Evolutionary conservation across 2,888 invertebrate genomes (phyloP), one percentile per base, ranked within the genome.

Genomic region (Pammene fasciana): DNA sequence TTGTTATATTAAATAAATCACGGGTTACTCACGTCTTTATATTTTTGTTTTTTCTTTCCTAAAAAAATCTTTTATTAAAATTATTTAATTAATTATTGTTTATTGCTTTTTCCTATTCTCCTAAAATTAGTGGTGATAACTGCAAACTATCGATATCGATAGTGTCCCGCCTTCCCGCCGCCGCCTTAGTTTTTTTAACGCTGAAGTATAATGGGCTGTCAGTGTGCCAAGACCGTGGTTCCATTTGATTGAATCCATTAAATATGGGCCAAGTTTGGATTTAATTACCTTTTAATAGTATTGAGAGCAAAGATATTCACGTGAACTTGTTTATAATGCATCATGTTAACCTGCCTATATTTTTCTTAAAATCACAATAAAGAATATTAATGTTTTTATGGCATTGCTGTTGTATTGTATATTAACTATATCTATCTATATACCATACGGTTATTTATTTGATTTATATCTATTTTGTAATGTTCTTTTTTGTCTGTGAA

Each of bases 181-280:
- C n/a, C n/a, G n/a, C n/a, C 43, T 73, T 73, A 74, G 73, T 75
- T 74, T 74, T 74, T 74, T 73, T 76, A 74, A 73, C 73, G 14
- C 71, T 71, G 74, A 72, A 75, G 73, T 56, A 52, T 70, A 73
- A 74, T 73, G 75, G 38, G 62, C 50, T 52, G 62, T 41, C 50
- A 18, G 41, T 50, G 48, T 62, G 62, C 62, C 62, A 62, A 52
- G 48, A 18, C 2, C 38, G 36, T 1, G 41, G 38, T 26, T n/a
- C 41, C 70, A 72, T 62, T 71, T 71, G 72, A 65, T 57, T 50
- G 16, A 14, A 34, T 11, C 55, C 41, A 55, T 67, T 41, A 64
- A 48, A 55, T 34, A 16, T 57, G 41, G 67, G 62, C 26, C 56
- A 61, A 67, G 45, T 57, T 67, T 45, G 55, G 26, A 62, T 62